Percentiles rank a stretch among this genome's conserved stretches.
phyloP scores from a whole-genome alignment of 2,888 invertebrate species.

The Mantis religiosa region DNA sequence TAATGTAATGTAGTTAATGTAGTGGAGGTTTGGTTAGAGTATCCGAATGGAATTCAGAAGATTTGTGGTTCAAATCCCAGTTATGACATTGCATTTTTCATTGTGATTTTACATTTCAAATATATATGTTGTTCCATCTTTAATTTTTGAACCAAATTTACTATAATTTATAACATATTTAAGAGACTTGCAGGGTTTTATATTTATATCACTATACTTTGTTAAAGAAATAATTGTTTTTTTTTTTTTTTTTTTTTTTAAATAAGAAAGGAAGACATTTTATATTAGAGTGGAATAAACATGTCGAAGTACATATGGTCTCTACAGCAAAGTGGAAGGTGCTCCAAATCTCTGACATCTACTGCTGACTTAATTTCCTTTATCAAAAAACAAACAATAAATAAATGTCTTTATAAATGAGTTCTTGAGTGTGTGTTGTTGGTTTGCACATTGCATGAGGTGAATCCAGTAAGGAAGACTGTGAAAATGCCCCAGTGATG shows the following conservation, averaged over 20 bases:
- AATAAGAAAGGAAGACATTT: neutral
- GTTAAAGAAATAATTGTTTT: neutral
- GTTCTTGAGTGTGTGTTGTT: neutral
- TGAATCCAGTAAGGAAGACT: neutral
- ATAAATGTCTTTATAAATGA: neutral
- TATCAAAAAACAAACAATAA: too few species aligned
- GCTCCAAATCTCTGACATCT: neutral
- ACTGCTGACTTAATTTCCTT: neutral
- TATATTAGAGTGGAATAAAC: neutral
- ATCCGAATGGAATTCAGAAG: too few species aligned
- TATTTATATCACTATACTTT: neutral
- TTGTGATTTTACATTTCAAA: too few species aligned
- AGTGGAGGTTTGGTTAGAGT: too few species aligned
- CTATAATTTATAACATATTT: neutral
- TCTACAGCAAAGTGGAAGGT: neutral
- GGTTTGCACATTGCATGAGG: neutral
- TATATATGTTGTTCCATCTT: neutral
- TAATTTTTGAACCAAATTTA: neutral
- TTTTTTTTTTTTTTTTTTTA: too few species aligned
- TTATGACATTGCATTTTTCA: too few species aligned
- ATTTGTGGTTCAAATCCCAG: too few species aligned
- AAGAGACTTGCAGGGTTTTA: neutral
- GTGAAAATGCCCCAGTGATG: neutral
- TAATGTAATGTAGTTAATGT: too few species aligned
- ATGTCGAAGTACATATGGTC: neutral